A percentile compares a stretch with the other conserved stretches of the same genome.
Conservation (phyloP, 1,140 invertebrate genomes). For the Aphelinus certus region DNA sequence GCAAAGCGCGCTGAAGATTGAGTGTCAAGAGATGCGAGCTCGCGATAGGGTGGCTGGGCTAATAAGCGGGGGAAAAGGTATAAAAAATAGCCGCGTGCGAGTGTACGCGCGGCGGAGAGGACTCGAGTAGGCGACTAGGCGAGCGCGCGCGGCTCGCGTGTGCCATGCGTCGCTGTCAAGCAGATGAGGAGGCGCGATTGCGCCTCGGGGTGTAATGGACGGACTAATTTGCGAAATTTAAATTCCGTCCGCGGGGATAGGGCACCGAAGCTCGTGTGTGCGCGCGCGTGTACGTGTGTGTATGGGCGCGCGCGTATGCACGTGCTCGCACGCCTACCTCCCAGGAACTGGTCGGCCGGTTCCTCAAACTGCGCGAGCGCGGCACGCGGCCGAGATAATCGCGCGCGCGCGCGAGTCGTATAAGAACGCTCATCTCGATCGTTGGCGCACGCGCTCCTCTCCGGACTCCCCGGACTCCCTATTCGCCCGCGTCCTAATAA, state of each 20-base stretch:
- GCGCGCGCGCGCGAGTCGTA: constrained; percentile 7
- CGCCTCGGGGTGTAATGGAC: constrained; percentile 62
- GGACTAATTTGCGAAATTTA: constrained; percentile 67
- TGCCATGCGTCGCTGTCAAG: neutral
- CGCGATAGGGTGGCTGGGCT: neutral
- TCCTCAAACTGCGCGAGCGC: too few species aligned
- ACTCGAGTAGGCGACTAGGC: too few species aligned
- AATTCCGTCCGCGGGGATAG: constrained; percentile 54
- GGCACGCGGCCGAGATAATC: neutral
- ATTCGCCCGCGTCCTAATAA: constrained; percentile 5
- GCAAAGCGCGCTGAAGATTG: constrained; percentile 5
- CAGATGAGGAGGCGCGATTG: constrained; percentile 57
- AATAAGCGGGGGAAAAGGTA: too few species aligned
- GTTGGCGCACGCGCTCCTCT: neutral
- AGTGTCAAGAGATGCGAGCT: constrained; percentile 13
- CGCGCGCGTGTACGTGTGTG: too few species aligned
- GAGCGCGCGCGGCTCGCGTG: too few species aligned
- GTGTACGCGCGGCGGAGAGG: too few species aligned
- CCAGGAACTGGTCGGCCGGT: constrained; percentile 12
- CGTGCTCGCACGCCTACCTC: neutral
- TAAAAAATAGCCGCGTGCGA: too few species aligned
- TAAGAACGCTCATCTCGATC: constrained; percentile 2
- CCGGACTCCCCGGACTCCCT: neutral
- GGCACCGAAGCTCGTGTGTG: too few species aligned
- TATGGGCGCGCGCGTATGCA: too few species aligned